Conservation (phyloP, 2,797 vertebrate species). For the Peromyscus eremicus region DNA sequence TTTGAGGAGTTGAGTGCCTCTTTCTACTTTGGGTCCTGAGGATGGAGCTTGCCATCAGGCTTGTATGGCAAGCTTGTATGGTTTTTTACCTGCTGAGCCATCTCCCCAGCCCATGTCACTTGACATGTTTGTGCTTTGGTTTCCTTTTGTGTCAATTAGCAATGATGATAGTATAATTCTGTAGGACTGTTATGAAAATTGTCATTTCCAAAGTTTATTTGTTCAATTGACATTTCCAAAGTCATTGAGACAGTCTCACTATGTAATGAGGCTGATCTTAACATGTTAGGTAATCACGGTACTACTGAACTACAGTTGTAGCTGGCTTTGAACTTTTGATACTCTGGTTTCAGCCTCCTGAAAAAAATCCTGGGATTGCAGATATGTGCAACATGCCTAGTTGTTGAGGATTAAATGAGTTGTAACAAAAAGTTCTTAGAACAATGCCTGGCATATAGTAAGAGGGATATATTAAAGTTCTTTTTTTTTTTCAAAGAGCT, state of each 20-base stretch:
- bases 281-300: background rate
- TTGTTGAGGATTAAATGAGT: constrained; percentile 17
- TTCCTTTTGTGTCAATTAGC: constrained; percentile 47
- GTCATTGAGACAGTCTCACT: background rate
- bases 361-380: background rate
- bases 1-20: background rate
- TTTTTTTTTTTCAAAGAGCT: constrained; percentile 26
- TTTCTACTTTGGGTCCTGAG: background rate
- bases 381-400: background rate
- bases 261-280: background rate
- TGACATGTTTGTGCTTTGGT: constrained; percentile 51
- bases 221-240: background rate
- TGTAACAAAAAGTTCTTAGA: constrained; percentile 50
- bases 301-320: background rate
- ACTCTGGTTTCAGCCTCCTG: background rate
- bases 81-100: background rate
- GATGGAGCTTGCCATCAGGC: background rate
- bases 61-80: background rate
- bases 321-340: background rate
- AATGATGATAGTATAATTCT: constrained; percentile 38
- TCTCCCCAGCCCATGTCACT: background rate
- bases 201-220: background rate
- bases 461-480: background rate
- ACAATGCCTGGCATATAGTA: constrained; percentile 12
- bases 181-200: background rate